Evolutionary conservation across 2,113 vertebrate genomes (phyloP), one percentile per base, ranked within the genome.

Genomic region (Uria lomvia): DNA sequence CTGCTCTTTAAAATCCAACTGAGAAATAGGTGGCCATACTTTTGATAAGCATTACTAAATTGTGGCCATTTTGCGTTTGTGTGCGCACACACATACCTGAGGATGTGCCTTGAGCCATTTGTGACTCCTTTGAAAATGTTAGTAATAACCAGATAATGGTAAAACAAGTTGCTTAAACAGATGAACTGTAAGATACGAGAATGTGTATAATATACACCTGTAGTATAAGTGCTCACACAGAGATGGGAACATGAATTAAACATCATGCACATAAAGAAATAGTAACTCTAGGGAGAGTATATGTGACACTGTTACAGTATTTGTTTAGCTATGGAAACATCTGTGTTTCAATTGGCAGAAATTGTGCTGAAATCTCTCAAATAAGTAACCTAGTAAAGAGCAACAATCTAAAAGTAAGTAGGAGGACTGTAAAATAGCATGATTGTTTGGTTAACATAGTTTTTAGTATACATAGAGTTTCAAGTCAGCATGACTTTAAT

Each of bases 381-480:
- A 94, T 77, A 88, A 95, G 83, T 85, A 96, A 90, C 62, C 76
- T 84, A 68, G 72, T 97, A 86, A 96, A 96, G 79, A 95, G 49
- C 71, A 96, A 53, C 89, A 74, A 95, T 84, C 43, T 80, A 47
- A 95, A 91, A 96, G 80, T 74, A 96, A 82, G 76, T 90, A 87
- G 77, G 65, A 91, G 58, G 83, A 92, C 79, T 96, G 43, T 94
- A 92, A 97, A 97, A 86, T 81, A 93, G 73, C 63, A 72, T 29
- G 71, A 90, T 89, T 92, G 89, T 97, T 93, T 95, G 67, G 88
- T 97, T 97, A 97, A 97, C 26, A 5, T 36, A 96, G 53, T 83
- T 96, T 97, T 85, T 91, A 71, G 87, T 83, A 86, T 74, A 89
- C 97, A 92, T 50, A 91, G 90, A 67, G 8, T 92, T 96, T 92